A percentile compares a stretch with the other conserved stretches of the same genome.
These are phyloP conservation scores for Cyanoderma ruficeps DNA, from an alignment of 2,113 vertebrate species.

Conservation along the genomic window DNA sequence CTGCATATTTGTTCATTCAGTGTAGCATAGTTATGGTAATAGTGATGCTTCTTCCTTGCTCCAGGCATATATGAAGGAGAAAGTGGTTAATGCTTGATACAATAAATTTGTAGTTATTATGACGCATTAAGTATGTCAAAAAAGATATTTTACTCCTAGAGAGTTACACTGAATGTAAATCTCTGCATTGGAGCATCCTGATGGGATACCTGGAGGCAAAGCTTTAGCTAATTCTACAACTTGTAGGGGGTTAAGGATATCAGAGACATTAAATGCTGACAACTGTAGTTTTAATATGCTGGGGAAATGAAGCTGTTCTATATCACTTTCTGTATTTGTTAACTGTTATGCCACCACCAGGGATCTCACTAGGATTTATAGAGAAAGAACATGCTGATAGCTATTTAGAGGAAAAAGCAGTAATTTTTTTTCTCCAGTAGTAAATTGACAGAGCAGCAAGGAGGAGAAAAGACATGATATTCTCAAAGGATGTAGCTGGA, in stretches of 20 bases:
- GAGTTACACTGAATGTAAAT: conserved; percentile 47
- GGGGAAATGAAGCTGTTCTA: conserved; percentile 61
- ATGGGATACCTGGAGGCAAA: conserved; percentile 68
- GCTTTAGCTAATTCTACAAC: conserved; percentile 64
- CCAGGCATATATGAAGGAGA: conserved; percentile 56
- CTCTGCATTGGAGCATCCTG: conserved; percentile 53
- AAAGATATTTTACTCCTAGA: conserved; percentile 54
- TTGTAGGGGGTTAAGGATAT: conserved; percentile 66
- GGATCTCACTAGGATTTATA: conserved; percentile 60
- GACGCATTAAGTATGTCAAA: conserved; percentile 58
- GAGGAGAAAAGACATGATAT: background rate
- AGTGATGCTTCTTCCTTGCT: conserved; percentile 52
- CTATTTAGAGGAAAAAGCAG: conserved; percentile 46
- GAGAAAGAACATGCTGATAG: conserved; percentile 49
- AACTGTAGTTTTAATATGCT: conserved; percentile 65
- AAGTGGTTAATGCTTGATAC: conserved; percentile 50
- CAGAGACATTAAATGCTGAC: conserved; percentile 59
- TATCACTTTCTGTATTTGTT: conserved; percentile 61
- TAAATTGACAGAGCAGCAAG: conserved; percentile 31
- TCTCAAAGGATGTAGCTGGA: background rate
- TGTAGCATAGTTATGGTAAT: conserved; percentile 39
- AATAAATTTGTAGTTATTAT: conserved; percentile 69
- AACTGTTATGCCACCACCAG: conserved; percentile 56
- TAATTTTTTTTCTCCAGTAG: background rate
- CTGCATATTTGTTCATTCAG: conserved; percentile 48